These are phyloP conservation scores for Heliconius congener DNA, from an alignment of 1,140 invertebrate genomes.

Conservation along the genomic window DNA sequence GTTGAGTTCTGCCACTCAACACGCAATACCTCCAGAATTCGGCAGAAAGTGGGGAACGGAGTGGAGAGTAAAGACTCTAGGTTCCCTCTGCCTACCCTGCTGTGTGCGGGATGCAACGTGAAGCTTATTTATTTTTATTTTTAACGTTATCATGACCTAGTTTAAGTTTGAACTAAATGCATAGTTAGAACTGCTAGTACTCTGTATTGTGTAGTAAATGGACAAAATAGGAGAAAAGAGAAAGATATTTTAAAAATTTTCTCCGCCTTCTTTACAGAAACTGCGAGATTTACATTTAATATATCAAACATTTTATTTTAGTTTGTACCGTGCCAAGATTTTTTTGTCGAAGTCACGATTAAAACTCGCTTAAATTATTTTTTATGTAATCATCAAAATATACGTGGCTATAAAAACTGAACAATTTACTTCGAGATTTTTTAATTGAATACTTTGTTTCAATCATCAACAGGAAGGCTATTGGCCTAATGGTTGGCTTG, in stretches of 20 bases:
- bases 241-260: not conserved
- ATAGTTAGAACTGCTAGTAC: too few species aligned
- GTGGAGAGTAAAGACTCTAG: too few species aligned
- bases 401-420: not conserved
- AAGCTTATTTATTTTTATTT: too few species aligned
- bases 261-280: not conserved
- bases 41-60: too few species aligned
- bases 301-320: not conserved
- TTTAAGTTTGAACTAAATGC: too few species aligned
- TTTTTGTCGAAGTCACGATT: not conserved
- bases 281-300: not conserved
- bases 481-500: not conserved
- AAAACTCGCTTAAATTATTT: not conserved
- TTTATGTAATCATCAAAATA: not conserved
- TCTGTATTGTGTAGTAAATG: not conserved
- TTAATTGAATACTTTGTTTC: slow-evolving; percentile 1
- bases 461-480: slow-evolving; percentile 1
- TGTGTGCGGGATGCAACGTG: too few species aligned
- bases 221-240: too few species aligned
- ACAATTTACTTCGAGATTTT: not conserved
- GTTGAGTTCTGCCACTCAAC: too few species aligned
- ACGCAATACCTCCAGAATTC: too few species aligned
- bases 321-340: not conserved
- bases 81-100: too few species aligned
- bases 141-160: too few species aligned